Evolutionary conservation across 2,797 vertebrate genomes (phyloP).

Genomic region (Periophthalmus magnuspinnatus): DNA sequence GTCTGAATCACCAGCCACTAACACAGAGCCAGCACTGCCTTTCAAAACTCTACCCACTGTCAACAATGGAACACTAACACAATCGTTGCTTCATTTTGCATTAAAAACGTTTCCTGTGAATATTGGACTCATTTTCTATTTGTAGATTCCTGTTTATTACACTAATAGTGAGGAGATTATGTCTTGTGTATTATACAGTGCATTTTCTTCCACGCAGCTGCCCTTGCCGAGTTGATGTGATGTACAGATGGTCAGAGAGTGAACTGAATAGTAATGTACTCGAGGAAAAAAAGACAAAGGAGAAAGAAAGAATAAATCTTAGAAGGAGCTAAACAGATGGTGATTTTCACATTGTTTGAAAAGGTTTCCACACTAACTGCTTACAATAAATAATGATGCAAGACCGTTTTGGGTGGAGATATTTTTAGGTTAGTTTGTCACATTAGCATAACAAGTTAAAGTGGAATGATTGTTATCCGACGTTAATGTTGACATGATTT

Average conservation of each 20-base stretch:
- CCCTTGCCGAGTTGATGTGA: constrained; percentile 18
- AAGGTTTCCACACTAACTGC: background rate
- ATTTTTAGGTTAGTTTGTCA: background rate
- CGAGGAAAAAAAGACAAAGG: background rate
- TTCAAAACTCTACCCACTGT: constrained; percentile 24
- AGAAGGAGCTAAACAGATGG: background rate
- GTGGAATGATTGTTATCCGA: background rate
- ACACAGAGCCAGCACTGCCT: constrained; percentile 20
- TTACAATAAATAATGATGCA: background rate
- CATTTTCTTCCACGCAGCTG: constrained; percentile 41
- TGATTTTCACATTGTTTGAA: constrained; percentile 5
- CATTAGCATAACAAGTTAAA: background rate
- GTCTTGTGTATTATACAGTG: constrained; percentile 42
- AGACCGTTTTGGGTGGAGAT: background rate
- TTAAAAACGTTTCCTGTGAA: background rate
- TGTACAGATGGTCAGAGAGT: constrained; percentile 28
- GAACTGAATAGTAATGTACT: constrained; percentile 30
- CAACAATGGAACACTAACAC: background rate
- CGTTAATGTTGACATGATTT: background rate
- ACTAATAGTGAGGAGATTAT: constrained; percentile 29
- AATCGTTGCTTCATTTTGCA: background rate
- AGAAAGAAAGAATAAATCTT: constrained; percentile 4
- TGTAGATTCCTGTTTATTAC: constrained; percentile 40
- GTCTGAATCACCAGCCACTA: constrained; percentile 48
- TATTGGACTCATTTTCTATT: background rate